Base-by-base conservation (phyloP, 2,797 vertebrate species). In the Muscicapa striata region DNA sequence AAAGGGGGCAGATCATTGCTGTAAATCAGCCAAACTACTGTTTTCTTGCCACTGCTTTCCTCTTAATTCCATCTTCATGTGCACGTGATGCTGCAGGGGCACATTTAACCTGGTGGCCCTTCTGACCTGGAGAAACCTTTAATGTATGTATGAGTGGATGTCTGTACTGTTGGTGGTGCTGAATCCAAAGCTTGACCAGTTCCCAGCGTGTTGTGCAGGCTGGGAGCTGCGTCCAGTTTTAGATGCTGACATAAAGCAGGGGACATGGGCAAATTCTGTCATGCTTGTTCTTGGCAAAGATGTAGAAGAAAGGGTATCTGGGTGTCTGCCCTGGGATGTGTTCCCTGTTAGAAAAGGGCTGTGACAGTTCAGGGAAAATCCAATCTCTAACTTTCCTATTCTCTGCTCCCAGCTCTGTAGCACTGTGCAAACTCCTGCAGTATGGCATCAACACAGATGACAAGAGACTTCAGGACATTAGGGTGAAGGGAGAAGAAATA, bases 401-500 rank as follows among this genome's bases (percentile, higher is more conserved):
- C 67, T 45, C 79, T 91, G 66, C 79, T 75, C 86, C 63, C 97
- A 99, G 99, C 96, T 99, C 99, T 41, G 99, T 99, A 84, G 99
- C 99, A 1, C 90, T 99, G 86, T 99, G 99, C 86, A 99, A 99
- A 91, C 98, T 99, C 87, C 98, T 99, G 49, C 99, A 99, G 93
- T 98, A 99, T n/a, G 98, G 99, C 62, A 98, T 99, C 96, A 99
- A 98, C 92, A 98, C 99, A 18, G 98, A 99, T 9, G 99, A 99
- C 98, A 99, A 99, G 78, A 98, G 99, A n/a, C 98, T 99, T 12
- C 99, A 99, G 95, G 99, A 99, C 92, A 99, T 99, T 7, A 97
- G 99, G 36, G 99, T 99, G 67, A 99, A 99, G 97, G 99, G 99
- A 74, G 99, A 99, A 84, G 99, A 99, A 97, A 98, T 99, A 96